phyloP scores from a whole-genome alignment of 1,140 invertebrate species.

The Dolichoris vasculosae region DNA sequence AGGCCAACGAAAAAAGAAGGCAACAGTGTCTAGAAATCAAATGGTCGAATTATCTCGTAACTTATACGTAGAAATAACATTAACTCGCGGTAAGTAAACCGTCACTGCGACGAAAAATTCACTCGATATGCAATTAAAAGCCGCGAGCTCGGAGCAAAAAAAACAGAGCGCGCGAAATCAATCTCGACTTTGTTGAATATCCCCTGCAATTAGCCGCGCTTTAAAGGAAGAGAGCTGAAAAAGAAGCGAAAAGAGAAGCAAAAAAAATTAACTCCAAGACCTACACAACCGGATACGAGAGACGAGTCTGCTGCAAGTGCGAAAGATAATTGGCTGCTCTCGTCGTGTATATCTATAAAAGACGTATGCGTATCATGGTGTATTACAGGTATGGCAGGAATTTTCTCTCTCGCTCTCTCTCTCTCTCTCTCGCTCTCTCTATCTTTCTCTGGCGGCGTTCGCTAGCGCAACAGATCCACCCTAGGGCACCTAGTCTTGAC shows the following conservation, averaged over 20 bases:
- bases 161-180: conserved; percentile 16
- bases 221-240: conserved; percentile 16
- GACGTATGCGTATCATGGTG: conserved; percentile 20
- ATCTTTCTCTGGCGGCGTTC: background rate
- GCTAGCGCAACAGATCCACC: background rate
- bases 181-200: conserved; percentile 35
- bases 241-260: background rate
- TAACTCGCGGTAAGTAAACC: background rate
- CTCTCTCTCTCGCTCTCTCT: background rate
- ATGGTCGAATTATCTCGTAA: conserved; percentile 19
- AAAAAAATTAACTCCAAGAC: conserved; percentile 12
- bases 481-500: background rate
- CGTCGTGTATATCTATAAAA: conserved; percentile 4
- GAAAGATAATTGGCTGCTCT: conserved; percentile 42
- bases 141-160: background rate
- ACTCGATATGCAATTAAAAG: conserved; percentile 20
- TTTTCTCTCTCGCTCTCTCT: background rate
- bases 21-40: conserved; percentile 21
- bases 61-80: background rate
- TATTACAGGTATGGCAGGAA: background rate
- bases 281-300: conserved; percentile 16
- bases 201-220: conserved; percentile 27
- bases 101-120: conserved; percentile 34
- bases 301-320: background rate
- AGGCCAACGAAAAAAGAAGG: background rate